Evolutionary conservation across 2,113 vertebrate genomes (phyloP).

Genomic region (Aptenodytes forsteri): DNA sequence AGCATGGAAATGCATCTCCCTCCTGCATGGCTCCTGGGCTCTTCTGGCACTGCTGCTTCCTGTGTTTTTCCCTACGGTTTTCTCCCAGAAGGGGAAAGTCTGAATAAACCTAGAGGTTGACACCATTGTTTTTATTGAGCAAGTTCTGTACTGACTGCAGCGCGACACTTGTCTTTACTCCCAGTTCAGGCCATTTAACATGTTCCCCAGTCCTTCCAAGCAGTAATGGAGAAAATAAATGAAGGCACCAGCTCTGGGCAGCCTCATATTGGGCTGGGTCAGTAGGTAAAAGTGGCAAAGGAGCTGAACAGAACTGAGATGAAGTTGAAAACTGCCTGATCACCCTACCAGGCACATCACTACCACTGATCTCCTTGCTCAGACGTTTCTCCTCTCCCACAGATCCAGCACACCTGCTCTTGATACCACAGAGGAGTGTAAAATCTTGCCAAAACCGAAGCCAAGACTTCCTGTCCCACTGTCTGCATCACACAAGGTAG

Average conservation of each 20-base stretch:
- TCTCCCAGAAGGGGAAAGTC: background rate
- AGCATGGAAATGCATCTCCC: background rate
- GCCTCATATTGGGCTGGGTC: background rate
- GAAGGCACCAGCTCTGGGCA: background rate
- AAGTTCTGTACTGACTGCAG: background rate
- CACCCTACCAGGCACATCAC: background rate
- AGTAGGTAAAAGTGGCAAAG: background rate
- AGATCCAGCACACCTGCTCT: background rate
- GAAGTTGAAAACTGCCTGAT: background rate
- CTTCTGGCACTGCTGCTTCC: background rate
- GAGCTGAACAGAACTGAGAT: background rate
- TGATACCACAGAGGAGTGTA: background rate
- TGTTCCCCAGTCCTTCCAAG: background rate
- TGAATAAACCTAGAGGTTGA: background rate
- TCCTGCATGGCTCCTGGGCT: background rate
- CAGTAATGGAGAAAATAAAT: background rate
- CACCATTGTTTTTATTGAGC: background rate
- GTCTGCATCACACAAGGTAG: slow-evolving; percentile 44
- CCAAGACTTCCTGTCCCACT: background rate
- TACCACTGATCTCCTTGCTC: background rate
- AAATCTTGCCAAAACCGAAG: slow-evolving; percentile 6
- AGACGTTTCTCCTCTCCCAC: background rate
- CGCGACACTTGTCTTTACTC: background rate
- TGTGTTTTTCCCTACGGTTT: background rate
- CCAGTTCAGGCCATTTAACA: background rate